phyloP scores from a whole-genome alignment of 2,888 invertebrate genomes.

The Podabrus alpinus region DNA sequence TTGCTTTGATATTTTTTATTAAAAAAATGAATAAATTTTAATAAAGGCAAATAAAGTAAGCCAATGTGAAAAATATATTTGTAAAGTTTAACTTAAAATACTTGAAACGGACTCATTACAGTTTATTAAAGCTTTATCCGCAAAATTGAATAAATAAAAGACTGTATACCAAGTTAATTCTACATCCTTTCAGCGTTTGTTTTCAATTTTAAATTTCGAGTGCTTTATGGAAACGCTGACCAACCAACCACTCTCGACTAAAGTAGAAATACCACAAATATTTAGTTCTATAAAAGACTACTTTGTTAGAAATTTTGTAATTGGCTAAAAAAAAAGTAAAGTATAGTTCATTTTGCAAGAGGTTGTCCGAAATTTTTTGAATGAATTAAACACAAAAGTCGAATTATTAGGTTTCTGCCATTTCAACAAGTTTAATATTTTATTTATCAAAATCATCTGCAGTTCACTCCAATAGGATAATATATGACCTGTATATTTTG shows the following conservation, averaged over 20 bases:
- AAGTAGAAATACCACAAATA: slow-evolving; percentile 20
- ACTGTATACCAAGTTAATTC: slow-evolving; percentile 39
- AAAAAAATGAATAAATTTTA: neutral
- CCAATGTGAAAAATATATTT: neutral
- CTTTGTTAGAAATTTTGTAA: slow-evolving; percentile 13
- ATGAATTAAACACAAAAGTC: neutral
- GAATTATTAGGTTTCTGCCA: neutral
- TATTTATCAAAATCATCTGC: too few species aligned
- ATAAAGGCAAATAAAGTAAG: neutral
- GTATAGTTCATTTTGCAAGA: neutral
- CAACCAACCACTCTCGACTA: slow-evolving; percentile 14
- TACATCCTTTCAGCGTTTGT: slow-evolving; percentile 34
- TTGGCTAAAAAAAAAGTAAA: neutral
- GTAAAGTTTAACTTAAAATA: neutral
- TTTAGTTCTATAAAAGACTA: slow-evolving; percentile 11
- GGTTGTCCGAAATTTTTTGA: neutral
- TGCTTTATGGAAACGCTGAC: slow-evolving; percentile 25
- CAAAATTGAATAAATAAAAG: slow-evolving; percentile 35
- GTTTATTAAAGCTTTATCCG: slow-evolving; percentile 25
- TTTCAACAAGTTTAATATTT: too few species aligned
- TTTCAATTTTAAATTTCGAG: slow-evolving; percentile 34
- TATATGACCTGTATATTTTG: too few species aligned
- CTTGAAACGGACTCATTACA: slow-evolving; percentile 16
- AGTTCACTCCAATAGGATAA: too few species aligned
- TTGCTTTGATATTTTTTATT: neutral